Percentiles rank a stretch among this genome's conserved stretches.
Conservation (phyloP, 2,113 vertebrate species). For the Forbesichthys agassizii region DNA sequence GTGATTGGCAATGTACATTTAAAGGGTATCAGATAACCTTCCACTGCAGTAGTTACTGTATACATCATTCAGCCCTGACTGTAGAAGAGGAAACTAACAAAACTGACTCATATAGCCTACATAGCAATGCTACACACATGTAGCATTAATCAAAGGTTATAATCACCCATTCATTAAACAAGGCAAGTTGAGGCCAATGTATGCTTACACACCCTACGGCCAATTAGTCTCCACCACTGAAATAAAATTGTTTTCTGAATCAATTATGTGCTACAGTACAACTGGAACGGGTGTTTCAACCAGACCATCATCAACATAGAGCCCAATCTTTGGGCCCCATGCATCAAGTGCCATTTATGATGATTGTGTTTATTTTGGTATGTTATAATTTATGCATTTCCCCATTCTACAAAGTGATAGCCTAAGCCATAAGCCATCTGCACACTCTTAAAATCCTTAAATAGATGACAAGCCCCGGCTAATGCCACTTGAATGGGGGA, state of each 20-base stretch:
- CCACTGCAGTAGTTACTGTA: constrained; percentile 37
- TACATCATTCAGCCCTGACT: constrained; percentile 40
- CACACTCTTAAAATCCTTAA: constrained; percentile 31
- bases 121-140: too few relatives aligned
- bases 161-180: neutral
- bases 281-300: constrained; percentile 7
- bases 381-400: constrained; percentile 11
- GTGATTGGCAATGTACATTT: constrained; percentile 38
- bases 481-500: constrained; percentile 43
- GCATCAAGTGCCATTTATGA: neutral
- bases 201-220: neutral
- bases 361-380: neutral
- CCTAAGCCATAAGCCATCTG: constrained; percentile 27
- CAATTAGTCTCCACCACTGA: neutral
- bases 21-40: constrained; percentile 52
- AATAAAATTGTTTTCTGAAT: neutral
- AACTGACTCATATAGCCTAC: too few relatives aligned
- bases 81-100: constrained; percentile 49
- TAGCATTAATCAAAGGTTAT: constrained; percentile 8
- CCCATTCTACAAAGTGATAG: constrained; percentile 1
- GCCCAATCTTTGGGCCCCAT: neutral
- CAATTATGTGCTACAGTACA: neutral
- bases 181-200: constrained; percentile 17
- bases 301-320: constrained; percentile 4
- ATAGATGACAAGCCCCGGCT: constrained; percentile 24